Conservation (phyloP, 2,888 invertebrate genomes). For the Ferrisia virgata region DNA sequence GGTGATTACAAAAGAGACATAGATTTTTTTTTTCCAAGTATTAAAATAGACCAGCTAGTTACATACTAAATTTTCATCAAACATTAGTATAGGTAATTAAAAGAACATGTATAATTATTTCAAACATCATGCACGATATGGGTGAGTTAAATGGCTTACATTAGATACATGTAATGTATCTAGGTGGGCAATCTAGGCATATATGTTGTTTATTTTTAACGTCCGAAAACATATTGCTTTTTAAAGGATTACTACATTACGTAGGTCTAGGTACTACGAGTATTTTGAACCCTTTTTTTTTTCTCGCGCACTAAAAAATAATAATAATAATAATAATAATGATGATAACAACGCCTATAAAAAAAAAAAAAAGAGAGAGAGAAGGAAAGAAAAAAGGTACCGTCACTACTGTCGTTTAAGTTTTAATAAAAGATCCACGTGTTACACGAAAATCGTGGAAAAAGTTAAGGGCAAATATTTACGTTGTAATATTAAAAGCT, state of each 20-base stretch:
- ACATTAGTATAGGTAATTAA: no score
- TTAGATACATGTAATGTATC: no score
- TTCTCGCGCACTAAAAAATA: background rate
- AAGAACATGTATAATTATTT: no score
- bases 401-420: background rate
- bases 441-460: background rate
- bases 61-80: no score
- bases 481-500: conserved; percentile 6
- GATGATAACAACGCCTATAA: no score
- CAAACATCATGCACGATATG: no score
- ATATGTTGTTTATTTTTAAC: background rate
- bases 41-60: background rate
- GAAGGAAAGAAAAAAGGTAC: background rate
- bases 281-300: background rate
- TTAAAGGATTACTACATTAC: background rate
- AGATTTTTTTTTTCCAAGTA: background rate
- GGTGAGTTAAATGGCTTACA: no score
- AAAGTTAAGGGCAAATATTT: conserved; percentile 6
- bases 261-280: no score
- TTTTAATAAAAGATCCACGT: conserved; percentile 12
- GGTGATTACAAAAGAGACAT: background rate
- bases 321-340: no score
- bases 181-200: background rate
- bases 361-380: no score
- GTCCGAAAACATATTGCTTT: background rate